phyloP scores from a whole-genome alignment of 2,113 vertebrate genomes.

The Catharus fuscescens region DNA sequence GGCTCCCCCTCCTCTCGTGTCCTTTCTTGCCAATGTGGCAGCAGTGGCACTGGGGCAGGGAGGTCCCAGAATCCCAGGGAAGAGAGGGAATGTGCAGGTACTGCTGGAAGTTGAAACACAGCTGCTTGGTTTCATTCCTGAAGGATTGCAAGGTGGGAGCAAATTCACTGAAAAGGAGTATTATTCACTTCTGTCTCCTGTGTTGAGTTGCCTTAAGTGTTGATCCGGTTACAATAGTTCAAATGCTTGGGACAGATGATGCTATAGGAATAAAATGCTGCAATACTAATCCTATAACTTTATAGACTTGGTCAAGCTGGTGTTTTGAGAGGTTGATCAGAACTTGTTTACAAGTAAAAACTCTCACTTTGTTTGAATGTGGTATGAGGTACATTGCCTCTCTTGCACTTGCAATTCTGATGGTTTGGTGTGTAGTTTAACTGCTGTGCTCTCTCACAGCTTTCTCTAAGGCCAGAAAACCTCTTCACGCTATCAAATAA shows the following conservation, averaged over 20 bases:
- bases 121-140: not conserved
- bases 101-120: not conserved
- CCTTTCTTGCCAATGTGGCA: accelerated
- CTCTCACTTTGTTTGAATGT: not conserved
- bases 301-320: not conserved
- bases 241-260: not conserved
- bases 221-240: not conserved
- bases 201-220: not conserved
- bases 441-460: not conserved
- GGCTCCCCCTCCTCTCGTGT: not conserved
- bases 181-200: not conserved
- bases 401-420: not conserved
- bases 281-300: not conserved
- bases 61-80: too few relatives aligned
- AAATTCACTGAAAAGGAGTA: not conserved
- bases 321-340: not conserved
- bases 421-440: not conserved
- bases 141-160: not conserved
- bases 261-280: not conserved
- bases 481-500: not conserved
- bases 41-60: not conserved
- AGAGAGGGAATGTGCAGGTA: accelerated
- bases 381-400: not conserved
- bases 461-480: not conserved
- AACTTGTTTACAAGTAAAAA: not conserved